These are phyloP conservation scores for Rhabdornis inornatus DNA, from an alignment of 2,113 vertebrate species.

Conservation along the genomic window DNA sequence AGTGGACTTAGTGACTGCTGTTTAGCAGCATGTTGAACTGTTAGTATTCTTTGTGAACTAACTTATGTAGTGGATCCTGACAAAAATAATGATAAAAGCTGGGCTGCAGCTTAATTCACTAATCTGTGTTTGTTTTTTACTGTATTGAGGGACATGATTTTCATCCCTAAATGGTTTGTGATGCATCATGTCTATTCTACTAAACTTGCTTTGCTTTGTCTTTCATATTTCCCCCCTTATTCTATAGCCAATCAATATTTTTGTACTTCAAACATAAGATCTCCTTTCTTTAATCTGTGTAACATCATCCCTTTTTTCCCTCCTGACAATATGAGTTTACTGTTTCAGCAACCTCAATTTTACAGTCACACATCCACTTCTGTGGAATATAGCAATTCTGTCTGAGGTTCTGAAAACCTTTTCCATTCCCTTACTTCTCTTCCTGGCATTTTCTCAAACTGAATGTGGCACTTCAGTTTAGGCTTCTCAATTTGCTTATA, in stretches of 20 bases:
- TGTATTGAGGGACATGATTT: not conserved
- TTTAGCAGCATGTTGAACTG: not conserved
- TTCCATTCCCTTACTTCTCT: not conserved
- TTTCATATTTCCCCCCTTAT: not conserved
- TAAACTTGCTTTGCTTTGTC: not conserved
- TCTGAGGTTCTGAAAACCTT: not conserved
- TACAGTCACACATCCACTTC: not conserved
- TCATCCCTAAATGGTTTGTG: not conserved
- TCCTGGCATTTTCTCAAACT: not conserved
- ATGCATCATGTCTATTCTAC: not conserved
- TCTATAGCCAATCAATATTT: not conserved
- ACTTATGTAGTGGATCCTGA: not conserved
- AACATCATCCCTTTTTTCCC: not conserved
- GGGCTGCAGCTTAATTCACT: not conserved
- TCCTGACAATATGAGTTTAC: not conserved
- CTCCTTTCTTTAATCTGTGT: not conserved
- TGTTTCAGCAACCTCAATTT: not conserved
- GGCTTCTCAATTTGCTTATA: not conserved
- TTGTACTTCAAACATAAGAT: not conserved
- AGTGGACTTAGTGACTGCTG: not conserved
- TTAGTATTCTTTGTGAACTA: not conserved
- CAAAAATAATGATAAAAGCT: not conserved
- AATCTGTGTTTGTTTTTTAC: not conserved
- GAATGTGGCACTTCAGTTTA: not conserved
- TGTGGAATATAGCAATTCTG: not conserved